A percentile compares a stretch with the other conserved stretches of the same genome.
phyloP scores from a whole-genome alignment of 2,888 invertebrate species.

The Stratiomys singularior region DNA sequence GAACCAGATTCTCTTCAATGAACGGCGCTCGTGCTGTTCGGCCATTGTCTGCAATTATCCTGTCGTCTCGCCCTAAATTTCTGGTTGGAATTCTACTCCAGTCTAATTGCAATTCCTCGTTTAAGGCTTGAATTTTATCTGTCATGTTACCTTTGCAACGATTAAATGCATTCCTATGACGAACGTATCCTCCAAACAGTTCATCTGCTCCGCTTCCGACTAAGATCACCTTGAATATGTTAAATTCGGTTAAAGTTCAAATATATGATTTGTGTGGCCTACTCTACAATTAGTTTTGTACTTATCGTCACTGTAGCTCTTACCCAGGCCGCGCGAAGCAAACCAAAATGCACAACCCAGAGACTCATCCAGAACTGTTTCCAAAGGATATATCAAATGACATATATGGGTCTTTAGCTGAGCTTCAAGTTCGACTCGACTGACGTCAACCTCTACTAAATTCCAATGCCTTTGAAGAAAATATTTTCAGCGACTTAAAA shows the following conservation, averaged over 20 bases:
- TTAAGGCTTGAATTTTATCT: constrained; percentile 67
- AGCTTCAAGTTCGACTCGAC: constrained; percentile 72
- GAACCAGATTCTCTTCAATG: constrained; percentile 76
- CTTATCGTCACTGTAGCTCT: constrained; percentile 31
- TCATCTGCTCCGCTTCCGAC: constrained; percentile 98
- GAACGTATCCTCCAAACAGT: constrained; percentile 91
- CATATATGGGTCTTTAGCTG: constrained; percentile 71
- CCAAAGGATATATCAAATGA: constrained; percentile 85
- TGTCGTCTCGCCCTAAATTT: constrained; percentile 95
- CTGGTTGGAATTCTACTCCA: constrained; percentile 86
- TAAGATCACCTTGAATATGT: constrained; percentile 73
- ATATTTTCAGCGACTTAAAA: too few relatives aligned
- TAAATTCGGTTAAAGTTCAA: not conserved
- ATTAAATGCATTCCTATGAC: constrained; percentile 81
- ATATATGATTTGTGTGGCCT: not conserved
- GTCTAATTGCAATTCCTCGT: constrained; percentile 78
- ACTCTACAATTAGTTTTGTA: constrained; percentile 56
- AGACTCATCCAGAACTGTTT: constrained; percentile 94
- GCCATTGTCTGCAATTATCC: constrained; percentile 90
- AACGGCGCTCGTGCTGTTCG: constrained; percentile 84
- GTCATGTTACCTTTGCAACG: constrained; percentile 68
- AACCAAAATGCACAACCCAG: constrained; percentile 98
- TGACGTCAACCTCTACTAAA: constrained; percentile 82
- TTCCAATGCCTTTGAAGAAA: constrained; percentile 76
- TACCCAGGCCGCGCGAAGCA: constrained; percentile 84